These are phyloP conservation scores for Tenebrosternarchus preto DNA, from an alignment of 2,113 vertebrate species.

Conservation along the genomic window DNA sequence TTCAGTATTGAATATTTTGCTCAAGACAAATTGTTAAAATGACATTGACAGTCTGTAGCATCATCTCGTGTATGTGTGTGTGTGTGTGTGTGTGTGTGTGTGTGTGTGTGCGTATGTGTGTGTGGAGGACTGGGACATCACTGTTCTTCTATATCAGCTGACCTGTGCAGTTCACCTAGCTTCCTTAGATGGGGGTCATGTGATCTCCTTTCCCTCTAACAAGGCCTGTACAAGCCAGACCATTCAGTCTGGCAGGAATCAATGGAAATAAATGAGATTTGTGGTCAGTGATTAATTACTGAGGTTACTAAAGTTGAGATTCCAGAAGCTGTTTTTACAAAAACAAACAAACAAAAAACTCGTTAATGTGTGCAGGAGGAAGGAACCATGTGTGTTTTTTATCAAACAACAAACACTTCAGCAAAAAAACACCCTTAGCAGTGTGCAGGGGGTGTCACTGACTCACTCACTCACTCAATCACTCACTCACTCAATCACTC, in stretches of 20 bases:
- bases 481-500: too few species aligned
- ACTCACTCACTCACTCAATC: too few species aligned
- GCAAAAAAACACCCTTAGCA: too few species aligned
- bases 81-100: background rate
- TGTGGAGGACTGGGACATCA: background rate
- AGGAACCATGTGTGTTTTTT: too few species aligned
- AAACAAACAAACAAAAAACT: background rate
- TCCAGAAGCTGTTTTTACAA: conserved; percentile 10
- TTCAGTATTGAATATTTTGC: background rate
- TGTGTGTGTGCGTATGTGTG: background rate
- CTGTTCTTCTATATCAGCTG: background rate
- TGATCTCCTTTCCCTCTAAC: conserved; percentile 31
- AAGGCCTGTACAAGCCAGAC: conserved; percentile 2
- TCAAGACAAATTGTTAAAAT: background rate
- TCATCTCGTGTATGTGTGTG: conserved; percentile 1
- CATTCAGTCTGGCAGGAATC: conserved; percentile 24
- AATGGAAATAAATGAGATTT: conserved; percentile 29
- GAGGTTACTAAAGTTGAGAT: conserved; percentile 29
- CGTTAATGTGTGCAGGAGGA: background rate
- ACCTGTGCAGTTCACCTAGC: background rate
- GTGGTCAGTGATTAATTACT: conserved; percentile 27
- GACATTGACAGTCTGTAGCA: background rate
- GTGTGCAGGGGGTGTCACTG: background rate
- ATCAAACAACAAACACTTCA: too few species aligned
- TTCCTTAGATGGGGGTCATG: conserved; percentile 18